Evolutionary conservation across 2,113 vertebrate genomes (phyloP).

Genomic region (Catharus fuscescens): DNA sequence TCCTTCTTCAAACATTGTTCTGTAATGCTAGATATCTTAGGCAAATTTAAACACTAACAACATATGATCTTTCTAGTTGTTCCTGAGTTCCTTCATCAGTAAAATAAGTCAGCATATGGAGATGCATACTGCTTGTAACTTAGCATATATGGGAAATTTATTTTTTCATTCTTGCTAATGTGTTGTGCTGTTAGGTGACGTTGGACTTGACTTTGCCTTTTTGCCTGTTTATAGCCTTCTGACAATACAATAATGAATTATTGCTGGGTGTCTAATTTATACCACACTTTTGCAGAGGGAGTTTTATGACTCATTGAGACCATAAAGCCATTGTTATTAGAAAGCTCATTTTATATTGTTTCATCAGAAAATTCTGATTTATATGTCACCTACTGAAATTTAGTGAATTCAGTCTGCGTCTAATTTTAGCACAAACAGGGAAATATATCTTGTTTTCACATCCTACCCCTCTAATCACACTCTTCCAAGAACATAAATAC

Average conservation of each 20-base stretch:
- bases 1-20: background rate
- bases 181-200: background rate
- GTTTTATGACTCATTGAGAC: conserved; percentile 35
- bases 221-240: background rate
- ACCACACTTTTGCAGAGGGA: conserved; percentile 39
- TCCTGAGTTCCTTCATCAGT: background rate
- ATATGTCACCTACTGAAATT: conserved; percentile 30
- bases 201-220: background rate
- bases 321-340: conserved; percentile 46
- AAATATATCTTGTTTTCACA: conserved; percentile 48
- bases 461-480: background rate
- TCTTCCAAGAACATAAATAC: conserved; percentile 41
- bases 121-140: background rate
- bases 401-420: conserved; percentile 20
- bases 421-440: conserved; percentile 34
- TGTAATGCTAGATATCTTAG: background rate
- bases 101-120: background rate
- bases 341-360: conserved; percentile 23
- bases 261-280: conserved; percentile 56
- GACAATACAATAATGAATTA: conserved; percentile 1
- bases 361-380: conserved; percentile 58
- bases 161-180: background rate
- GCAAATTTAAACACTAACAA: background rate
- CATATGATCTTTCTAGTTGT: background rate
- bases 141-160: fast-evolving